Conservation (phyloP, 2,888 invertebrate species). For the Leucophora obtusa region DNA sequence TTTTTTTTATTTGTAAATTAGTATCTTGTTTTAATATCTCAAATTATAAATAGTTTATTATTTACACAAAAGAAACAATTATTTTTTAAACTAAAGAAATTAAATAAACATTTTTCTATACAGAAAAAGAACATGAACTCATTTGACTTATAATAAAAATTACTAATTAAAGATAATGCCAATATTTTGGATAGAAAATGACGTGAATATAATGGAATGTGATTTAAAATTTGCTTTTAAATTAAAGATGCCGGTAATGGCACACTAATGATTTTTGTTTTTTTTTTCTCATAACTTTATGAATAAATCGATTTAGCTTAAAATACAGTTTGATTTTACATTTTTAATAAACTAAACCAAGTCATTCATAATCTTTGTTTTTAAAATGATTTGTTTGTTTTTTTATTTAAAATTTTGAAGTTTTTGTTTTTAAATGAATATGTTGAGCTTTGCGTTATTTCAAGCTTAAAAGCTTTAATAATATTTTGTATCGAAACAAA, state of each 20-base stretch:
- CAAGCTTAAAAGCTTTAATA: slow-evolving; percentile 12
- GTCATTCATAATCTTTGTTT: slow-evolving; percentile 71
- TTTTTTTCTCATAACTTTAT: slow-evolving; percentile 61
- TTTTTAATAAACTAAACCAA: slow-evolving; percentile 72
- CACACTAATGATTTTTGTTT: slow-evolving; percentile 63
- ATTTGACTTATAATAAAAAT: not conserved
- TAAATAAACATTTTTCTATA: slow-evolving; percentile 1
- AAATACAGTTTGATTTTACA: not conserved
- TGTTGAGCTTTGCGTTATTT: not conserved
- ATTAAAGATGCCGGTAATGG: slow-evolving; percentile 70
- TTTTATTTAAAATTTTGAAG: slow-evolving; percentile 2
- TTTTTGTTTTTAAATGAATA: slow-evolving; percentile 16
- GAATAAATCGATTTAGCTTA: slow-evolving; percentile 74
- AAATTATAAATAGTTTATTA: slow-evolving; percentile 51
- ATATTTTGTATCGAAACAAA: slow-evolving; percentile 10
- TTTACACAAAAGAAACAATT: slow-evolving; percentile 40
- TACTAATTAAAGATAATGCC: slow-evolving; percentile 49
- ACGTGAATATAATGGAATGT: not conserved
- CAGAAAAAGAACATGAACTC: slow-evolving; percentile 11
- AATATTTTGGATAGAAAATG: not conserved
- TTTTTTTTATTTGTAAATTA: slow-evolving; percentile 39
- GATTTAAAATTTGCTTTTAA: not conserved
- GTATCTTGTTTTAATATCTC: slow-evolving; percentile 12
- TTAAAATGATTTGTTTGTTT: slow-evolving; percentile 1
- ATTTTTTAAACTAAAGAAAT: not conserved